Evolutionary conservation across 2,888 invertebrate genomes (phyloP), one percentile per base, ranked within the genome.

Genomic region (Pandemis heparana): DNA sequence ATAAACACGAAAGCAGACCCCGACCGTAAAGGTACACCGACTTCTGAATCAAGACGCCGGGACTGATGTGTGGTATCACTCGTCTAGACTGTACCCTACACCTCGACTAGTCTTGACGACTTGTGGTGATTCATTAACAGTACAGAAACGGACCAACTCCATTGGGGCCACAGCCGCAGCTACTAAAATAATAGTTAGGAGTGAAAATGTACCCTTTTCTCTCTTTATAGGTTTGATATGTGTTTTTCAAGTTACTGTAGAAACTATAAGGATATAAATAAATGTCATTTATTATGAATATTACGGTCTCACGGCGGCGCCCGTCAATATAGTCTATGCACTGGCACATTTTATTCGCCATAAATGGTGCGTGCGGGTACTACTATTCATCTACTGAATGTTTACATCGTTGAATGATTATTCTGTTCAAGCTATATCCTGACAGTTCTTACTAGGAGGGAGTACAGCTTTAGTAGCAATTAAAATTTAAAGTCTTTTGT

Each of bases 1-100:
- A 60, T 60, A 48, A 65, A 66, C 71, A 60, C 60, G 48, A 65
- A 39, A 60, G 60, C 18, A 48, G 60, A 60, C 60, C 12, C 64
- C 59, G 48, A 41, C 51, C 51, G 65, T 60, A 71, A 60, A 60
- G 71, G 60, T 60, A 59, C 60, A 39, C n/a, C 7, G 60, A 23
- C 60, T 38, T 60, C n/a, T 46, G 64, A 59, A 71, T 70, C 53
- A 63, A 43, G 62, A 62, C 18, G 18, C 38, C 38, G 7, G 39
- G 38, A 16, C 60, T 60, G 46, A 60, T 60, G 46, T 46, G 68
- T 16, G 16, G 43, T 32, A 12, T 48, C 68, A 38, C 59, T 38
- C 46, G 46, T 43, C 43, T 60, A 59, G 66, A 43, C 41, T 12
- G 53, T 18, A 41, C 53, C 18, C 3, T 16, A 18, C 18, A 4